Conservation (phyloP, 2,888 invertebrate genomes). For the Acronicta aceris region DNA sequence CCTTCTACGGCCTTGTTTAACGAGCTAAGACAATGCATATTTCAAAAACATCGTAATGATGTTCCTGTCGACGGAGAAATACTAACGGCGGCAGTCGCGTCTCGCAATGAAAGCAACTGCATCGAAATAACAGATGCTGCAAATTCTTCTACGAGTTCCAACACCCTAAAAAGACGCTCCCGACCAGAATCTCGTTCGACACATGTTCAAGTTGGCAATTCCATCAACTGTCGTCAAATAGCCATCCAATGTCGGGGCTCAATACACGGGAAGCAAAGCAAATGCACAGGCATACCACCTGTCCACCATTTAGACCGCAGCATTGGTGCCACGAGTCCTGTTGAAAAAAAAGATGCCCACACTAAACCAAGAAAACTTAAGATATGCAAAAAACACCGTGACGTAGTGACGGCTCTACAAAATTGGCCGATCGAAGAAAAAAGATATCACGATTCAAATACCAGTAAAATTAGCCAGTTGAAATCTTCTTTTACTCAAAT, state of each 20-base stretch:
- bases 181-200: slow-evolving; percentile 47
- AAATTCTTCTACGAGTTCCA: slow-evolving; percentile 22
- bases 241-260: slow-evolving; percentile 63
- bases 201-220: slow-evolving; percentile 63
- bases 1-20: slow-evolving; percentile 71
- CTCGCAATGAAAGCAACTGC: slow-evolving; percentile 4
- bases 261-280: slow-evolving; percentile 46
- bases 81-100: slow-evolving; percentile 16
- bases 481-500: slow-evolving; percentile 58
- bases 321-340: slow-evolving; percentile 47
- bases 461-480: slow-evolving; percentile 41
- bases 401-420: slow-evolving; percentile 60
- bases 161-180: slow-evolving; percentile 18
- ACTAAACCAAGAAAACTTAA: slow-evolving; percentile 58
- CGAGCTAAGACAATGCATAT: slow-evolving; percentile 62
- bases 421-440: slow-evolving; percentile 57
- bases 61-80: background rate
- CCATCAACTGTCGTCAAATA: slow-evolving; percentile 50
- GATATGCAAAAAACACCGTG: slow-evolving; percentile 69
- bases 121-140: slow-evolving; percentile 2
- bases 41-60: slow-evolving; percentile 34
- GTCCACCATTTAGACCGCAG: slow-evolving; percentile 55
- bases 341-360: slow-evolving; percentile 57
- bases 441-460: slow-evolving; percentile 24
- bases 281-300: slow-evolving; percentile 63